A percentile compares a stretch with the other conserved stretches of the same genome.
Conservation (phyloP, 2,888 invertebrate species). For the Magallana nippona region DNA sequence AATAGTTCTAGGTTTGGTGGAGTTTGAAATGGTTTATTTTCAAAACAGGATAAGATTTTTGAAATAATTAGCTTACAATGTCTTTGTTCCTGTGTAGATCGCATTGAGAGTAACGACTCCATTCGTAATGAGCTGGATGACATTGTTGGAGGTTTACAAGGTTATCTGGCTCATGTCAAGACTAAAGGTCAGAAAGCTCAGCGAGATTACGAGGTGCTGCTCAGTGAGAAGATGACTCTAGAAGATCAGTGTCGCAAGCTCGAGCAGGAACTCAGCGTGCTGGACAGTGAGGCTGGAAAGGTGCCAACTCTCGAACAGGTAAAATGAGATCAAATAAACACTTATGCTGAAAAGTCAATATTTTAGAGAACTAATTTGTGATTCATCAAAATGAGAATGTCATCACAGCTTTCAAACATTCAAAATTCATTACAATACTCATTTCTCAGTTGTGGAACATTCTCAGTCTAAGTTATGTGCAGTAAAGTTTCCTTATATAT, state of each 20-base stretch:
- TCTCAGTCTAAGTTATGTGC: too few relatives aligned
- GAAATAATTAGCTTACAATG: not conserved
- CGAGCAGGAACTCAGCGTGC: slow-evolving; percentile 68
- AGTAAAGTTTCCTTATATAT: too few relatives aligned
- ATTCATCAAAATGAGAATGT: too few relatives aligned
- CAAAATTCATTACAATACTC: too few relatives aligned
- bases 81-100: slow-evolving; percentile 56
- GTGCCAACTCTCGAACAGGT: slow-evolving; percentile 67
- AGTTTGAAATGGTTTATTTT: too few relatives aligned
- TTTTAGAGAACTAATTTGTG: too few relatives aligned
- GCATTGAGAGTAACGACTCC: slow-evolving; percentile 69
- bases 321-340: not conserved
- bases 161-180: slow-evolving; percentile 75
- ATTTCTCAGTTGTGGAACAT: too few relatives aligned
- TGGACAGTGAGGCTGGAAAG: slow-evolving; percentile 69
- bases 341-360: too few relatives aligned
- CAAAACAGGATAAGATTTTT: not conserved
- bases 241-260: slow-evolving; percentile 67
- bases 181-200: slow-evolving; percentile 71
- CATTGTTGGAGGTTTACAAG: slow-evolving; percentile 74
- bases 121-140: slow-evolving; percentile 75
- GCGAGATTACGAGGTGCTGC: slow-evolving; percentile 68
- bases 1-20: too few relatives aligned
- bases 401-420: too few relatives aligned
- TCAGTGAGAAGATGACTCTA: slow-evolving; percentile 70